These are phyloP conservation scores for Xiphophorus birchmanni DNA, from an alignment of 2,797 vertebrate genomes.

Conservation along the genomic window DNA sequence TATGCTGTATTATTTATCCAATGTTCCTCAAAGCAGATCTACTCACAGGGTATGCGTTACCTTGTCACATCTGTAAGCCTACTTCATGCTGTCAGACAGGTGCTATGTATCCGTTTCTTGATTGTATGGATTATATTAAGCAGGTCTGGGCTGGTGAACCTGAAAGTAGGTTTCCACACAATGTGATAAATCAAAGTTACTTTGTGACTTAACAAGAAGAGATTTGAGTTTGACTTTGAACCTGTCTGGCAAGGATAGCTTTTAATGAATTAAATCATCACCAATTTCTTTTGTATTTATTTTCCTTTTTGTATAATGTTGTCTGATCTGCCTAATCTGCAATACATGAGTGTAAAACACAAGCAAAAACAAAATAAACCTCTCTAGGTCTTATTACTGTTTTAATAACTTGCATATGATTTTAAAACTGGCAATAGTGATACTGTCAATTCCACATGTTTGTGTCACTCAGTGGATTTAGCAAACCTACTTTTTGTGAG, in stretches of 20 bases:
- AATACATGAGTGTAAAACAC: neutral
- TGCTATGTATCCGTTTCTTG: neutral
- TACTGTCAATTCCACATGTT: neutral
- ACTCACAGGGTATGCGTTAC: neutral
- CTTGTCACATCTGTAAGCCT: neutral
- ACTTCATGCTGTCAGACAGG: neutral
- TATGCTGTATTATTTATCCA: neutral
- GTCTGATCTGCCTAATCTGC: neutral
- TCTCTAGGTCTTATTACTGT: neutral
- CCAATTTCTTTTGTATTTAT: neutral
- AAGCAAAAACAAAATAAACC: neutral
- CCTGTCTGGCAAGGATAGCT: neutral
- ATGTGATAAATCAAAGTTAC: neutral
- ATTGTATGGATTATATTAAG: neutral
- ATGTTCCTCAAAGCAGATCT: neutral
- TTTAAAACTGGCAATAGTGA: neutral
- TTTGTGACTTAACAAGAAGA: neutral
- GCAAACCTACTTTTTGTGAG: conserved; percentile 13
- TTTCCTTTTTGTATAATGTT: neutral
- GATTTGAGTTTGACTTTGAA: neutral
- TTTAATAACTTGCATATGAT: neutral
- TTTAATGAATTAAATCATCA: neutral
- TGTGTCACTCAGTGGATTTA: neutral
- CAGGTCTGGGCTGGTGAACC: neutral
- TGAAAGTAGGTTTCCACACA: neutral